Base-by-base conservation (phyloP, 1,140 invertebrate genomes). In the Anoplophora glabripennis region DNA sequence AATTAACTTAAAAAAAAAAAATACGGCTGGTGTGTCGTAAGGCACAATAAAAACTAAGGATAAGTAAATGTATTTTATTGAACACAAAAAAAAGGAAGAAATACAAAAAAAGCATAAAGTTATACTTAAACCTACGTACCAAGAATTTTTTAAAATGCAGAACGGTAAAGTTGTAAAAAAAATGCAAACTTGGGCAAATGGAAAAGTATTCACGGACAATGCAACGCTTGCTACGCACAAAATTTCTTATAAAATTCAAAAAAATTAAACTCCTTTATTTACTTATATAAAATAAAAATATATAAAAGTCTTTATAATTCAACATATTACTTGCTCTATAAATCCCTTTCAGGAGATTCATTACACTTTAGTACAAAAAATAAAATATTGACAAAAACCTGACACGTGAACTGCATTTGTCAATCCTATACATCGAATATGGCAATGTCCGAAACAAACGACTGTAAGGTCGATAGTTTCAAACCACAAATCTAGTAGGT, bases 321-420 rank as follows among this genome's bases (percentile, higher is more conserved):
- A 52, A 45, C 37, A 54, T 41, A 42, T 34, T 18, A 7, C 7
- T 35, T 42, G 3, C 18, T 44, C 17, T 15, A 28, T 28, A n/a
- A 44, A 54, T 17, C 18, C 41, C 52, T 33, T 21, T 15, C 12
- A 7, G 33, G 40, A 44, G 40, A 42, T 33, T 54, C 41, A 17
- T 57, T 49, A 33, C 40, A 41, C 36, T 54, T 55, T 53, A 45
- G 48, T 59, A 53, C 40, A 53, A 42, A 55, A 51, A 61, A 61
- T 56, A 61, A 61, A 61, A 61, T 55, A 61, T 55, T 49, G 57
- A 59, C 41, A 38, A 59, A 59, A 59, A 46, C 36, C 36, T 35
- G 9, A 51, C 17, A 34, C 21, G 21, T 3, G 21, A 28, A 28
- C 21, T 28, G 21, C 21, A 28, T 28, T 5, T 28, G 21, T 28